Evolutionary conservation across 2,888 invertebrate genomes (phyloP).

Genomic region (Chalcis sispes): DNA sequence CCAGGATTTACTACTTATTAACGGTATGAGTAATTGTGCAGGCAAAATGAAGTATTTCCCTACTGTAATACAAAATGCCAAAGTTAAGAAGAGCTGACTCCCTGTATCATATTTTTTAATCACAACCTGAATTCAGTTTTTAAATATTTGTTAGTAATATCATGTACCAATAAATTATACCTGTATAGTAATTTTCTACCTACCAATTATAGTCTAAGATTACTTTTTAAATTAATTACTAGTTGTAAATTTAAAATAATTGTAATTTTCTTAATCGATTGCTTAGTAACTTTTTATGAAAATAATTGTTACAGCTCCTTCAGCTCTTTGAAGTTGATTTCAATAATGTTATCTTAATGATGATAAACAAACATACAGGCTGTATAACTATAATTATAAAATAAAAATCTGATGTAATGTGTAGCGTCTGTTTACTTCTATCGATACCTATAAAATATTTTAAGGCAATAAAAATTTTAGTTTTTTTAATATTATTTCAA

Average conservation of each 20-base stretch:
- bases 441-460: background rate
- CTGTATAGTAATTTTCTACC: constrained; percentile 64
- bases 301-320: constrained; percentile 48
- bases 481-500: no score
- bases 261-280: constrained; percentile 50
- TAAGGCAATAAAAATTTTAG: no score
- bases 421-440: constrained; percentile 27
- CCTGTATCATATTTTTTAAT: constrained; percentile 64
- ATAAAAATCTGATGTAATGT: constrained; percentile 57
- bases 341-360: constrained; percentile 67
- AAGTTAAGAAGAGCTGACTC: constrained; percentile 66
- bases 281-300: constrained; percentile 53
- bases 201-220: constrained; percentile 58
- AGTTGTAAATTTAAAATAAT: constrained; percentile 54
- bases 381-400: constrained; percentile 61
- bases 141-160: constrained; percentile 49
- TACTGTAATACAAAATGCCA: constrained; percentile 72
- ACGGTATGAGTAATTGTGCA: constrained; percentile 60
- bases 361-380: constrained; percentile 64
- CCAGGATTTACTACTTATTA: constrained; percentile 59
- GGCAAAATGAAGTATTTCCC: constrained; percentile 61
- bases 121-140: constrained; percentile 57
- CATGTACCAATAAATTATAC: constrained; percentile 57
- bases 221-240: constrained; percentile 57
- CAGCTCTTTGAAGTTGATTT: constrained; percentile 43